Evolutionary conservation across 30 jellyfish, hydroid and myxozoan species (phyloP).

Genomic region (Pseudorhiza aurosa): DNA sequence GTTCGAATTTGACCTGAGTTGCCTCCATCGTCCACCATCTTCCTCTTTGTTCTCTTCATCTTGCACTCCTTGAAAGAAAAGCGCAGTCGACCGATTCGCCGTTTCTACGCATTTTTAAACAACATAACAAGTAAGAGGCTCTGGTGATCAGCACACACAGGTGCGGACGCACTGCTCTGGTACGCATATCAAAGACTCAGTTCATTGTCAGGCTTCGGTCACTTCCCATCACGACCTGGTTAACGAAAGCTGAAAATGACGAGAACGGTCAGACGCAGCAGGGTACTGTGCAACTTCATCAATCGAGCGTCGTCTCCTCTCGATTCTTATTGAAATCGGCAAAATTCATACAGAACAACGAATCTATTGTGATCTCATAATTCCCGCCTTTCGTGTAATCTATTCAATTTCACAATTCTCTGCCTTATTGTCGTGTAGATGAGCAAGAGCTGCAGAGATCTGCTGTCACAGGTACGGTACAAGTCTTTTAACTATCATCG

Average conservation of each 20-base stretch:
- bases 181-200: slow-evolving; percentile 12
- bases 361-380: slow-evolving; percentile 27
- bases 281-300: slow-evolving; percentile 50
- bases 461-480: slow-evolving; percentile 12
- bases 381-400: slow-evolving; percentile 67
- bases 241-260: slow-evolving; percentile 51
- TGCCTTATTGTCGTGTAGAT: slow-evolving; percentile 31
- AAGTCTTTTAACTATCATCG: not conserved
- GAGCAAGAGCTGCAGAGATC: slow-evolving; percentile 45
- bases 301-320: slow-evolving; percentile 46
- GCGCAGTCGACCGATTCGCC: slow-evolving; percentile 3
- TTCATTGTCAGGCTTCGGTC: slow-evolving; percentile 18
- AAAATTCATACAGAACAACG: slow-evolving; percentile 43
- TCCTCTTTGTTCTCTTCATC: too few species aligned
- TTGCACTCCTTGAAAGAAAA: not conserved
- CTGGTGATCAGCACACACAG: slow-evolving; percentile 23
- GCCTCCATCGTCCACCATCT: too few species aligned
- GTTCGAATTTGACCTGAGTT: too few species aligned
- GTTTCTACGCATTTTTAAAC: not conserved
- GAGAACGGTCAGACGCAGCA: slow-evolving; percentile 69
- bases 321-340: slow-evolving; percentile 64
- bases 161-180: slow-evolving; percentile 42
- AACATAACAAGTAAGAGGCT: not conserved
- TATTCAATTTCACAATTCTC: slow-evolving; percentile 32
- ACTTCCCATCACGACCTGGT: slow-evolving; percentile 63